Evolutionary conservation across 2,113 vertebrate genomes (phyloP).

Genomic region (Ia io): DNA sequence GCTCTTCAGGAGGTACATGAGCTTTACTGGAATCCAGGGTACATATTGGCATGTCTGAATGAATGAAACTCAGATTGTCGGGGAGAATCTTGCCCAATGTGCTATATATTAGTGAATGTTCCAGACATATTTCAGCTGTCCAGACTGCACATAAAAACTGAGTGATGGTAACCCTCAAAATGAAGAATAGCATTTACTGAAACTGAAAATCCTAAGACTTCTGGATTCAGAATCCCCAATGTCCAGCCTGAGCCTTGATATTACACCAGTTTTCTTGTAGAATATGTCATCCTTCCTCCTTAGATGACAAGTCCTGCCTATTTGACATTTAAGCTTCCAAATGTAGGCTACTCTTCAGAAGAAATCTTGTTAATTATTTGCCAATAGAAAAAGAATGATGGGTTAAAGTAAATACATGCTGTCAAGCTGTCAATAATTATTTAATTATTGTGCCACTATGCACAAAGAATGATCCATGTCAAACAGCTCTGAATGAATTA

Average conservation of each 20-base stretch:
- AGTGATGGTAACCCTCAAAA: neutral
- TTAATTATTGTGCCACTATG: slow-evolving; percentile 34
- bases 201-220: slow-evolving; percentile 18
- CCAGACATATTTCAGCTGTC: neutral
- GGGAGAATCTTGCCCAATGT: neutral
- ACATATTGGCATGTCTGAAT: neutral
- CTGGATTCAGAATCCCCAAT: neutral
- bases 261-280: neutral
- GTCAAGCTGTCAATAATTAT: slow-evolving; percentile 48
- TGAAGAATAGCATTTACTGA: slow-evolving; percentile 10
- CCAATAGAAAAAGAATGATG: slow-evolving; percentile 52
- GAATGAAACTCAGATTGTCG: neutral
- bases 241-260: neutral
- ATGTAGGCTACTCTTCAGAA: slow-evolving; percentile 35
- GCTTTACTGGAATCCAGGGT: neutral
- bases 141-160: neutral
- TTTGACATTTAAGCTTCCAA: slow-evolving; percentile 51
- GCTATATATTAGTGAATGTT: neutral
- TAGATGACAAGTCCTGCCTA: neutral
- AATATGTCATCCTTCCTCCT: neutral
- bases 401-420: slow-evolving; percentile 32
- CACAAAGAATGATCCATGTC: neutral
- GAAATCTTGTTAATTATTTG: slow-evolving; percentile 58
- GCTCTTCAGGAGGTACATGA: neutral
- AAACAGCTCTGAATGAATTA: slow-evolving; percentile 54